Base-by-base conservation (phyloP, 30 jellyfish, hydroid and myxozoan genomes). In the Mastigias papua region DNA sequence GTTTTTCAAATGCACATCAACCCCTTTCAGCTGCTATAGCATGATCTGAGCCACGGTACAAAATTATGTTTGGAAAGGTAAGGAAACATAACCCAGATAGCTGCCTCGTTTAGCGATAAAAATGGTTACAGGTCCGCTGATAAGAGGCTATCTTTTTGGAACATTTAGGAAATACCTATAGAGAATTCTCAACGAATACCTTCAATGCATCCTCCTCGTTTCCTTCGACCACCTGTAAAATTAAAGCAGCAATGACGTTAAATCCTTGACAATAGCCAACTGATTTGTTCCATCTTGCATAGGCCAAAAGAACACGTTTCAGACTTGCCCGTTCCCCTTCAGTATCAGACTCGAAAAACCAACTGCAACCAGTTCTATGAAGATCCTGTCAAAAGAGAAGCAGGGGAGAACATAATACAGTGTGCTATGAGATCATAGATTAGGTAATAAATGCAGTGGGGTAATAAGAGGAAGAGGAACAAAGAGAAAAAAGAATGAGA, bases 181-280 rank as follows among this genome's bases (percentile, higher is more conserved):
- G n/a, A n/a, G n/a, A n/a, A n/a, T n/a, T n/a, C n/a, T n/a, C n/a
- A n/a, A n/a, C n/a, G n/a, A n/a, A n/a, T 74, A 95, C 99, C 97
- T 95, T 90, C 22, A 95, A 88, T 1, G 99, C 98, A 46, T 95
- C 96, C 67, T 95, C 99, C 46, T 95, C 99, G 73, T 89, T 95
- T 11, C 99, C 99, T 32, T 95, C 97, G 73, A 95, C 90, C 15
- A 95, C 99, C 86, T 95, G 99, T 54, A 95, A 61, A 1, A 95
- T 95, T 48, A 95, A 86, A 10, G 99, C 99, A 48, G 99, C 99
- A 32, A 95, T 95, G 82, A 95, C 98, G 61, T 95, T 95, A 61
- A 95, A 95, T 6, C 99, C 99, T 71, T 95, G 99, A 62, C 99
- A 95, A 81, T 95, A 95, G 2, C 99, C 99, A 62, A 95, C 90